These are phyloP conservation scores for Venturia canescens DNA, from an alignment of 1,140 invertebrate species.

Conservation along the genomic window DNA sequence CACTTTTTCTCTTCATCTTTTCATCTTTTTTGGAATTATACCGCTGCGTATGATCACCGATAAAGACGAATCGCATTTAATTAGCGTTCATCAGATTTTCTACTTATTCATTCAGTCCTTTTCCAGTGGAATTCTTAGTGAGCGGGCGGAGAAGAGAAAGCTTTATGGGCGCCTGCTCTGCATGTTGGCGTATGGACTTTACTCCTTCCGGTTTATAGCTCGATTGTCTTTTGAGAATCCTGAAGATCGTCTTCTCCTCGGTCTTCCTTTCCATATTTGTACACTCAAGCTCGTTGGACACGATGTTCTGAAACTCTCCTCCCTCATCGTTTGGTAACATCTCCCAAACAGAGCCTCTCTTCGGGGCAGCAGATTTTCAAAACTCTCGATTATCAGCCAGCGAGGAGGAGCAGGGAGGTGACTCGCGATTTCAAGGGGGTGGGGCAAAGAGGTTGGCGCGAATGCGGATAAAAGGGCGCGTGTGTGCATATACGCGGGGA, in stretches of 20 bases:
- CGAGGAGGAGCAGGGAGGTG: slow-evolving; percentile 47
- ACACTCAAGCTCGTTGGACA: no score
- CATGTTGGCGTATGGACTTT: no score
- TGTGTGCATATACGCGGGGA: slow-evolving; percentile 44
- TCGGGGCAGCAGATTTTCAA: no score
- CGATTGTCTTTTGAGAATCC: no score
- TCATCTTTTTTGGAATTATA: no score
- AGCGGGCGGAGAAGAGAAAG: background rate
- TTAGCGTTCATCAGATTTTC: slow-evolving; percentile 3
- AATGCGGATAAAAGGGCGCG: slow-evolving; percentile 52
- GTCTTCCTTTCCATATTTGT: no score
- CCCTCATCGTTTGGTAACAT: no score
- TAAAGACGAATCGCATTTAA: slow-evolving; percentile 20
- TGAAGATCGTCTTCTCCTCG: no score
- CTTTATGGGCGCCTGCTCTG: no score
- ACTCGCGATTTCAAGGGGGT: background rate
- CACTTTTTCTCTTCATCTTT: background rate
- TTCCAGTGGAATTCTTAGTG: background rate
- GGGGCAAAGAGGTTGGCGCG: slow-evolving; percentile 55
- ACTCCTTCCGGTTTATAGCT: no score
- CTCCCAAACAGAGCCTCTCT: no score
- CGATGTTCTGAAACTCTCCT: no score
- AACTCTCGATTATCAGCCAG: background rate
- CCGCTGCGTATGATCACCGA: background rate
- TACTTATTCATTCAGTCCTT: background rate